Evolutionary conservation across 2,113 vertebrate species (phyloP).

Genomic region (Bostrychus sinensis): DNA sequence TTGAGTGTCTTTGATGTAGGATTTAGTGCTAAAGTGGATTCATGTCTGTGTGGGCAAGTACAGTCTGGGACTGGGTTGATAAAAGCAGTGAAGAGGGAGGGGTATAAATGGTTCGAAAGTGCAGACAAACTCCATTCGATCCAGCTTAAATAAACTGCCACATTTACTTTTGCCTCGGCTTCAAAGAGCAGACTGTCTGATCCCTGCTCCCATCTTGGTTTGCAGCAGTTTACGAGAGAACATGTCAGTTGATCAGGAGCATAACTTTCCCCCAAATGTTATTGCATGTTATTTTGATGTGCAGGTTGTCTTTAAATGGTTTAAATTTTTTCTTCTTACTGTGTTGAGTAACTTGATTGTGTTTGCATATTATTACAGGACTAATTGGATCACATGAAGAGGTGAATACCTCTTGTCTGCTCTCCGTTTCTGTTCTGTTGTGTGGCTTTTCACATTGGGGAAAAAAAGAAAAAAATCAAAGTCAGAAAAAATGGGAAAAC

Average conservation of each 20-base stretch:
- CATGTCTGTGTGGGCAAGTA: conserved; percentile 58
- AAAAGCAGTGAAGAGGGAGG: conserved; percentile 52
- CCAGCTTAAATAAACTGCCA: conserved; percentile 71
- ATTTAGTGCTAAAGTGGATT: conserved; percentile 69
- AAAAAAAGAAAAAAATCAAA: conserved; percentile 14
- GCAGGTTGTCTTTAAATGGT: conserved; percentile 24
- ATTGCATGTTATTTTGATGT: conserved; percentile 30
- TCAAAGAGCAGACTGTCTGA: conserved; percentile 71
- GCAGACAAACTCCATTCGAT: conserved; percentile 68
- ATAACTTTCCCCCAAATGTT: conserved; percentile 10
- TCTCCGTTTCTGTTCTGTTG: conserved; percentile 24
- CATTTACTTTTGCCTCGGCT: conserved; percentile 59
- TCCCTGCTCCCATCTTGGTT: conserved; percentile 57
- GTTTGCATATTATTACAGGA: conserved; percentile 37
- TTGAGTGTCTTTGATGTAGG: conserved; percentile 68
- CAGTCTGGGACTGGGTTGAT: conserved; percentile 48
- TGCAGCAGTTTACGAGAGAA: conserved; percentile 44
- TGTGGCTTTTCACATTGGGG: conserved; percentile 30
- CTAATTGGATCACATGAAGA: conserved; percentile 51
- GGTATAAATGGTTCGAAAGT: conserved; percentile 63
- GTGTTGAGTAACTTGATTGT: conserved; percentile 26
- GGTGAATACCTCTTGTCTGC: conserved; percentile 37
- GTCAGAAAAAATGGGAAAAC: conserved; percentile 36
- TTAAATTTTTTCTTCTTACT: conserved; percentile 14
- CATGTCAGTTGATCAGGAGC: background rate